A percentile compares a stretch with the other conserved stretches of the same genome.
These are phyloP conservation scores for Chrysina gloriosa DNA, from an alignment of 2,888 invertebrate genomes.

Conservation along the genomic window DNA sequence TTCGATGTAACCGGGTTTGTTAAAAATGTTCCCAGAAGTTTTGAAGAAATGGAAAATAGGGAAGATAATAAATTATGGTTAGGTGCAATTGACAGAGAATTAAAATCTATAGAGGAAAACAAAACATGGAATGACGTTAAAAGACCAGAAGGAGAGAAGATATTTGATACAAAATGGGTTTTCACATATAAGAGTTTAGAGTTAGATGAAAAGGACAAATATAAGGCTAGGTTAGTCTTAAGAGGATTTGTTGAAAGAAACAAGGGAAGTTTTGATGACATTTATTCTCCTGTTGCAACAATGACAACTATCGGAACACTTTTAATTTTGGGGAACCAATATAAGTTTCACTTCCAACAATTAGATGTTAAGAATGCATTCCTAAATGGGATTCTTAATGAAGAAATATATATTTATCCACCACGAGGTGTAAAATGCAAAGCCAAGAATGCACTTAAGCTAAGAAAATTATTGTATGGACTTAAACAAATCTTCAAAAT, in stretches of 20 bases:
- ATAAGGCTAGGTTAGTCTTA: slow-evolving; percentile 54
- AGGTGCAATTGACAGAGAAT: slow-evolving; percentile 47
- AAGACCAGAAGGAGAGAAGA: slow-evolving; percentile 46
- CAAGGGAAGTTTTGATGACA: slow-evolving; percentile 51
- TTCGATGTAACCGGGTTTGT: background rate
- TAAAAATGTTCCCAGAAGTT: background rate
- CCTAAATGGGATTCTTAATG: slow-evolving; percentile 45
- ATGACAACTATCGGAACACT: slow-evolving; percentile 51
- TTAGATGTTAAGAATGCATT: slow-evolving; percentile 49
- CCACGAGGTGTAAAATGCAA: slow-evolving; percentile 24
- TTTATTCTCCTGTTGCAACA: no score
- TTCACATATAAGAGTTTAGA: no score
- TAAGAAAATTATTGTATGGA: background rate
- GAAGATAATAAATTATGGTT: slow-evolving; percentile 38
- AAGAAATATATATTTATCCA: slow-evolving; percentile 42
- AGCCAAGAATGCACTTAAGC: background rate
- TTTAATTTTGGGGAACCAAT: slow-evolving; percentile 50
- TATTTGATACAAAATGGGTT: no score
- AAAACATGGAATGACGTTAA: slow-evolving; percentile 46
- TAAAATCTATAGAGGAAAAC: slow-evolving; percentile 47
- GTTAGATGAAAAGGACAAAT: slow-evolving; percentile 49
- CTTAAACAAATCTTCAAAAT: background rate
- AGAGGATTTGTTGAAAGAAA: slow-evolving; percentile 54
- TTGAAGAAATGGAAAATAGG: background rate
- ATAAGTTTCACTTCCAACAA: slow-evolving; percentile 46